Evolutionary conservation across 1,140 invertebrate species (phyloP).

Genomic region (Hyles euphorbiae): DNA sequence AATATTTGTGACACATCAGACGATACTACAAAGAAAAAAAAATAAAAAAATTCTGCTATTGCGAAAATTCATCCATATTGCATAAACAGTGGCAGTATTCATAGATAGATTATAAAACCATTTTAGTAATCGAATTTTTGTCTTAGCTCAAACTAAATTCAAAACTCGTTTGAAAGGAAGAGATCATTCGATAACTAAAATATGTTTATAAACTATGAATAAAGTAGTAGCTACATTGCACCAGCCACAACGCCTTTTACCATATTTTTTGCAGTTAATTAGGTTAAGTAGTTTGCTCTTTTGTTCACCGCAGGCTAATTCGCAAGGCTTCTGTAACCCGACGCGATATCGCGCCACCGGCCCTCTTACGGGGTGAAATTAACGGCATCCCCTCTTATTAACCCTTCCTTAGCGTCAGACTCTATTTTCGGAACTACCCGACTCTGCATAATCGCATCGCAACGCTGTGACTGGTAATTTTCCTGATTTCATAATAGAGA

Average conservation of each 20-base stretch:
- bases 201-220: too few species aligned
- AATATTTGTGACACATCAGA: too few species aligned
- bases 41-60: too few species aligned
- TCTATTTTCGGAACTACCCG: slow-evolving; percentile 53
- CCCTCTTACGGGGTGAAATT: slow-evolving; percentile 52
- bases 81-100: too few species aligned
- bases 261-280: slow-evolving; percentile 43
- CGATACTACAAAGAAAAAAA: too few species aligned
- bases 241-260: too few species aligned
- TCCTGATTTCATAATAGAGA: slow-evolving; percentile 31
- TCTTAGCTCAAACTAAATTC: too few species aligned
- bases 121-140: too few species aligned
- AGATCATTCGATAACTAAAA: too few species aligned
- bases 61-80: neutral
- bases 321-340: slow-evolving; percentile 52
- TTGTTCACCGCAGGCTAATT: slow-evolving; percentile 43
- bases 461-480: slow-evolving; percentile 27
- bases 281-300: slow-evolving; percentile 52
- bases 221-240: too few species aligned
- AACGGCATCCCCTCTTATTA: slow-evolving; percentile 62
- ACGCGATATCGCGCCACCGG: slow-evolving; percentile 38
- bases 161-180: too few species aligned
- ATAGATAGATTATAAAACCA: too few species aligned
- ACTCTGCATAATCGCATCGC: slow-evolving; percentile 37
- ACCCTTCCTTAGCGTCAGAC: slow-evolving; percentile 46